A percentile compares a stretch with the other conserved stretches of the same genome.
phyloP scores from a whole-genome alignment of 2,113 vertebrate genomes.

The Egretta garzetta region DNA sequence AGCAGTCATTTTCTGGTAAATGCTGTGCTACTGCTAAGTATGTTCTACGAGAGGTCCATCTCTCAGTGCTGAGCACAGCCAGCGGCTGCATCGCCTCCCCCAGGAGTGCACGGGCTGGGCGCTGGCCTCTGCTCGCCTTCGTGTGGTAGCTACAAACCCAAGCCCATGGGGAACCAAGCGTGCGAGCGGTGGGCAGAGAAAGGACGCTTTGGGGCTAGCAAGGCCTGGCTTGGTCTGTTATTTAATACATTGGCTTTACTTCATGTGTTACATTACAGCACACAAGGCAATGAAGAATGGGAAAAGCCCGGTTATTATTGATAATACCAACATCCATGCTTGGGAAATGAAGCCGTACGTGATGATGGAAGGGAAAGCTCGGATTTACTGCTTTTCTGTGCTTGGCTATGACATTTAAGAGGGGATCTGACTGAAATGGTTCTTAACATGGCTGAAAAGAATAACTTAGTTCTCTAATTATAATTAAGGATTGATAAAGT shows the following conservation, averaged over 20 bases:
- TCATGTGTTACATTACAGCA: slow-evolving; percentile 77
- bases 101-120: background rate
- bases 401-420: slow-evolving; percentile 2
- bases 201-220: background rate
- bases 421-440: background rate
- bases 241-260: slow-evolving; percentile 1
- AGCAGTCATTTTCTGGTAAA: background rate
- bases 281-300: slow-evolving; percentile 81
- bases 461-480: background rate
- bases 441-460: background rate
- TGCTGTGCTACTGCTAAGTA: background rate
- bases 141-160: background rate
- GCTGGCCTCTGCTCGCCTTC: fast-evolving
- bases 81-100: background rate
- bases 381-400: slow-evolving; percentile 37
- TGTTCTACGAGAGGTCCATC: background rate
- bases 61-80: background rate
- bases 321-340: slow-evolving; percentile 84
- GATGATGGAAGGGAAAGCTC: slow-evolving; percentile 79
- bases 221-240: background rate
- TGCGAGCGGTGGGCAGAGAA: background rate
- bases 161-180: fast-evolving
- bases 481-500: background rate
- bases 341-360: slow-evolving; percentile 87
- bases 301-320: slow-evolving; percentile 81